phyloP scores from a whole-genome alignment of 2,113 vertebrate species.

The Phasianus colchicus region DNA sequence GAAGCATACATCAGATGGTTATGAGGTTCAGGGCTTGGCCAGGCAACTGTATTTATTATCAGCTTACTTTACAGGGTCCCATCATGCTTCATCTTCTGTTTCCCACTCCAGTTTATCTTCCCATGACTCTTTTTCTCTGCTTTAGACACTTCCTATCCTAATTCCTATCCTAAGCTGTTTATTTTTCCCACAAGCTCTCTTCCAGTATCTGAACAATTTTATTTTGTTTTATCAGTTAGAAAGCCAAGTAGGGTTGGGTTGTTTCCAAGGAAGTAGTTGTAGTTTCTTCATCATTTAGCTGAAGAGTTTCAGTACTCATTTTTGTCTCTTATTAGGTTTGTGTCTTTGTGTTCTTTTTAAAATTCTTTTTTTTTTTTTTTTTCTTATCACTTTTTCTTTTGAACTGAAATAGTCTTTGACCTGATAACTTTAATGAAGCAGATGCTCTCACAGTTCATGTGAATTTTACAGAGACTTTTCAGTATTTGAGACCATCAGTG shows the following conservation, averaged over 20 bases:
- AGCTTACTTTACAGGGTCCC: neutral
- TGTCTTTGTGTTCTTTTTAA: neutral
- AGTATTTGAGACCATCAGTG: neutral
- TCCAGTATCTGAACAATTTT: neutral
- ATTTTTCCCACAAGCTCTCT: neutral
- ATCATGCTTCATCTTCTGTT: neutral
- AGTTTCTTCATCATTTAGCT: neutral
- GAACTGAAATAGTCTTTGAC: neutral
- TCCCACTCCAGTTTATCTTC: neutral
- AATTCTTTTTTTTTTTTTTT: neutral
- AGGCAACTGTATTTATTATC: rapidly evolving
- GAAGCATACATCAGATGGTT: neutral
- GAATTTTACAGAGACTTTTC: neutral
- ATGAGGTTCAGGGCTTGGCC: neutral
- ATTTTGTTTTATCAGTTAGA: neutral
- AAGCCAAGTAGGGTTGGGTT: rapidly evolving
- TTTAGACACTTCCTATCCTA: neutral
- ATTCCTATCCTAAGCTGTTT: neutral
- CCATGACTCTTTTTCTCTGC: neutral
- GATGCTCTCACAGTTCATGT: neutral
- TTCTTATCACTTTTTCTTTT: neutral
- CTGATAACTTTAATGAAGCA: neutral
- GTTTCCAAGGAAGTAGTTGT: neutral
- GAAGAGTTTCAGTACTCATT: neutral
- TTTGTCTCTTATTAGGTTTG: neutral